Evolutionary conservation across 2,797 vertebrate genomes (phyloP).

Genomic region (Prionace glauca): DNA sequence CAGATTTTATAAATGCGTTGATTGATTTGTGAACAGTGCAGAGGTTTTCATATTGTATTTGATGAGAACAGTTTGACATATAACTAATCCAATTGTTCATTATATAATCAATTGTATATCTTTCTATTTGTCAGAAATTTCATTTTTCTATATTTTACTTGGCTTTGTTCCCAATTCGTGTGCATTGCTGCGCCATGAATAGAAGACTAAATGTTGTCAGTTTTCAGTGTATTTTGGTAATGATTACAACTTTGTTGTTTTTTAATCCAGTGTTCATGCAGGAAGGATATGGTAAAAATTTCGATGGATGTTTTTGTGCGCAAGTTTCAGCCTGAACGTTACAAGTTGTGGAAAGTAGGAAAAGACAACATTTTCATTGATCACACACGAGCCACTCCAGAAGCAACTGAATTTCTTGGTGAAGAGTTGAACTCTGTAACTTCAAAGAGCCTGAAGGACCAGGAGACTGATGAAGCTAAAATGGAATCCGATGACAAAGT

Average conservation of each 20-base stretch:
- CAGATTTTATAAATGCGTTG: neutral
- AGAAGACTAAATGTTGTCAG: too few relatives aligned
- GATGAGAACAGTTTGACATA: neutral
- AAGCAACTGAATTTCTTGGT: constrained; percentile 63
- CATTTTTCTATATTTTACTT: neutral
- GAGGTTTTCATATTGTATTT: neutral
- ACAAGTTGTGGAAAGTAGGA: constrained; percentile 88
- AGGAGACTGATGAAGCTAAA: neutral
- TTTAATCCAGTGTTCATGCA: constrained; percentile 79
- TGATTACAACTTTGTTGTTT: neutral
- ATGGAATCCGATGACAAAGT: neutral
- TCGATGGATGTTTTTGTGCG: constrained; percentile 95
- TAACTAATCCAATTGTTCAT: neutral
- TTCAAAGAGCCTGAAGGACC: neutral
- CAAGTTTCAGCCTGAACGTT: constrained; percentile 90
- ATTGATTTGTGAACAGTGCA: neutral
- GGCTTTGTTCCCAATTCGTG: neutral
- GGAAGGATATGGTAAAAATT: constrained; percentile 97
- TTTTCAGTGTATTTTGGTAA: neutral
- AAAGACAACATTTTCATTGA: constrained; percentile 80
- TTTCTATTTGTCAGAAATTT: neutral
- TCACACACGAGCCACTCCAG: constrained; percentile 74
- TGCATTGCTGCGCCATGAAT: neutral
- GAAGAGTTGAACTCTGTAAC: constrained; percentile 40
- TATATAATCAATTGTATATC: too few relatives aligned